Conservation (phyloP, 2,113 vertebrate genomes). For the Acanthisitta chloris region DNA sequence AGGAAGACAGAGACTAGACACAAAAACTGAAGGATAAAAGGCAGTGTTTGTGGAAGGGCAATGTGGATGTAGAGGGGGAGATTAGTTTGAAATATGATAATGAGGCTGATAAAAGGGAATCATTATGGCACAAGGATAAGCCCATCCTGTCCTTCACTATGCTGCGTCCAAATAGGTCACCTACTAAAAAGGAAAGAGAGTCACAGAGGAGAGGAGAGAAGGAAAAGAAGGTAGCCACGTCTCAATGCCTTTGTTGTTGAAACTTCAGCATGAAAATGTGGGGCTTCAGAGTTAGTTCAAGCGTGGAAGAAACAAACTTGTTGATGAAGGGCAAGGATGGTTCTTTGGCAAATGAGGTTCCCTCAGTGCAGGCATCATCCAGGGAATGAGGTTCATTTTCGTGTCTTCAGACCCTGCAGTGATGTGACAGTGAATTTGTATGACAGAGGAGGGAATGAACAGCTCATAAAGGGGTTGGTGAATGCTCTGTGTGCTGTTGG, state of each 20-base stretch:
- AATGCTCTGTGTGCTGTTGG: not conserved
- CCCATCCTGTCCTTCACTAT: not conserved
- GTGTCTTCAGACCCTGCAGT: not conserved
- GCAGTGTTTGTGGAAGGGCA: not conserved
- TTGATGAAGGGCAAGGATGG: accelerated
- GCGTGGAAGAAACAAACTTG: not conserved
- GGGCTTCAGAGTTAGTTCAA: not conserved
- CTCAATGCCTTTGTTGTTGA: not conserved
- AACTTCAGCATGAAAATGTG: not conserved
- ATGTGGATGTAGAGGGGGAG: not conserved
- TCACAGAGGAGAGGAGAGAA: not conserved
- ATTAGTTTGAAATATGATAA: not conserved
- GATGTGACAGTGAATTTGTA: not conserved
- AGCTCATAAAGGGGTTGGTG: not conserved
- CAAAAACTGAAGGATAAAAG: not conserved
- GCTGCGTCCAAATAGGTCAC: not conserved
- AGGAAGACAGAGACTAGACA: not conserved
- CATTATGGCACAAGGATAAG: not conserved
- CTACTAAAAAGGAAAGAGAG: not conserved
- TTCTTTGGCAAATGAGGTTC: not conserved
- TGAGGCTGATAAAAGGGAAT: not conserved
- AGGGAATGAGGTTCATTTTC: not conserved
- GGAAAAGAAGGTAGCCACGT: not conserved
- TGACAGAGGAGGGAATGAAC: not conserved
- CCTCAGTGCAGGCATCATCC: not conserved